Percentiles rank a stretch among this genome's conserved stretches.
phyloP scores from a whole-genome alignment of 1,140 invertebrate genomes.

The Gonioctena quinquepunctata region DNA sequence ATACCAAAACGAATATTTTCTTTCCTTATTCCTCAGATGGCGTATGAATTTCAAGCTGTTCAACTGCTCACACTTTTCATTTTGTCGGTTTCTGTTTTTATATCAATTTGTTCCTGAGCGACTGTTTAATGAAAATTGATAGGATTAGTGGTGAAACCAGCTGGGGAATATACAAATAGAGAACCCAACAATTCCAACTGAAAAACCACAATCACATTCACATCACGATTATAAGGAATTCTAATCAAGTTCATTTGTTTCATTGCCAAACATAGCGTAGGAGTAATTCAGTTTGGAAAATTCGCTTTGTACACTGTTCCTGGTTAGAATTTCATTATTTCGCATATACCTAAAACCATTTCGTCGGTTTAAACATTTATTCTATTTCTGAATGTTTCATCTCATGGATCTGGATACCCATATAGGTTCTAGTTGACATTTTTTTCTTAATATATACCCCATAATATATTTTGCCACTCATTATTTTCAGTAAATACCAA shows the following conservation, averaged over 20 bases:
- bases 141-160: neutral
- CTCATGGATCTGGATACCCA: too few relatives aligned
- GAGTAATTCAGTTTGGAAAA: neutral
- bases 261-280: neutral
- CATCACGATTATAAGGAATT: neutral
- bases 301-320: neutral
- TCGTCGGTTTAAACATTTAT: too few relatives aligned
- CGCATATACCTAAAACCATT: too few relatives aligned
- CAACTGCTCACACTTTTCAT: neutral
- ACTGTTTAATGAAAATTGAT: neutral
- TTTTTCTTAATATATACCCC: too few relatives aligned
- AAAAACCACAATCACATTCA: neutral
- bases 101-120: neutral
- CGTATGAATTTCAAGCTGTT: neutral
- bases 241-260: neutral
- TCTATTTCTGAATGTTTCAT: too few relatives aligned
- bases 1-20: too few relatives aligned
- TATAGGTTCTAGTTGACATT: too few relatives aligned
- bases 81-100: neutral
- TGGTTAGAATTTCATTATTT: neutral
- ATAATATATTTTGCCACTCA: too few relatives aligned
- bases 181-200: neutral
- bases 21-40: too few relatives aligned
- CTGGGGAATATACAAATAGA: neutral
- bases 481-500: too few relatives aligned